A percentile compares a stretch with the other conserved stretches of the same genome.
These are phyloP conservation scores for Lordiphosa mommai DNA, from an alignment of 1,140 invertebrate species.

Conservation along the genomic window DNA sequence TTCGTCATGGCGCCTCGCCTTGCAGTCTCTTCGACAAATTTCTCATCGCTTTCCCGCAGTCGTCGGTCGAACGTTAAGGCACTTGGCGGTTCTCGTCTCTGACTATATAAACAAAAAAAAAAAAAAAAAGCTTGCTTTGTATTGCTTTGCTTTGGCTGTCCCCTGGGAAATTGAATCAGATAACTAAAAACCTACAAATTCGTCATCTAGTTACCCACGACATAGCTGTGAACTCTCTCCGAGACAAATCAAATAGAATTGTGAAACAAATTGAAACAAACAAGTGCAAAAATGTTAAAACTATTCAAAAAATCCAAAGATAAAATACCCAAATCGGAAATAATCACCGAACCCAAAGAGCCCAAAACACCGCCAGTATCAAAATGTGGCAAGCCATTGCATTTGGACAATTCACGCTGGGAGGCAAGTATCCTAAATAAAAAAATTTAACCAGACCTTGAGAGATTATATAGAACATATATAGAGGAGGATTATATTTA, in stretches of 20 bases:
- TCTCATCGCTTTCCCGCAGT: conserved; percentile 54
- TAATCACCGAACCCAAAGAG: conserved; percentile 64
- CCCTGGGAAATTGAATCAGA: conserved; percentile 35
- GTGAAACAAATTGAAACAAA: background rate
- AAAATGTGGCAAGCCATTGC: conserved; percentile 74
- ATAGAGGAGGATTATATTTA: background rate
- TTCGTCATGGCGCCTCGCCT: conserved; percentile 32
- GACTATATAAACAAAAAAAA: background rate
- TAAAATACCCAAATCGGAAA: conserved; percentile 76
- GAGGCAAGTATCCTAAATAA: conserved; percentile 75
- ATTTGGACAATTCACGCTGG: conserved; percentile 71
- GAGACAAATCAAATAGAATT: background rate
- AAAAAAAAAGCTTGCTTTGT: conserved; percentile 3
- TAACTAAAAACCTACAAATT: too few species aligned
- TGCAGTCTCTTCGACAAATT: conserved; percentile 44
- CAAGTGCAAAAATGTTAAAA: conserved; percentile 59
- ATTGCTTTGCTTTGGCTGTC: background rate
- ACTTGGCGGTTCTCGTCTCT: conserved; percentile 31
- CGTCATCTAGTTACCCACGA: conserved; percentile 1
- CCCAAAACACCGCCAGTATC: conserved; percentile 57
- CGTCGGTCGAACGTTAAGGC: conserved; percentile 51
- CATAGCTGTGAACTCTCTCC: conserved; percentile 8
- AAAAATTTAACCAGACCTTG: background rate
- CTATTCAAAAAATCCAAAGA: conserved; percentile 75
- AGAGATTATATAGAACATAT: background rate